phyloP scores from a whole-genome alignment of 2,797 vertebrate species.

The Pseudopleuronectes americanus region DNA sequence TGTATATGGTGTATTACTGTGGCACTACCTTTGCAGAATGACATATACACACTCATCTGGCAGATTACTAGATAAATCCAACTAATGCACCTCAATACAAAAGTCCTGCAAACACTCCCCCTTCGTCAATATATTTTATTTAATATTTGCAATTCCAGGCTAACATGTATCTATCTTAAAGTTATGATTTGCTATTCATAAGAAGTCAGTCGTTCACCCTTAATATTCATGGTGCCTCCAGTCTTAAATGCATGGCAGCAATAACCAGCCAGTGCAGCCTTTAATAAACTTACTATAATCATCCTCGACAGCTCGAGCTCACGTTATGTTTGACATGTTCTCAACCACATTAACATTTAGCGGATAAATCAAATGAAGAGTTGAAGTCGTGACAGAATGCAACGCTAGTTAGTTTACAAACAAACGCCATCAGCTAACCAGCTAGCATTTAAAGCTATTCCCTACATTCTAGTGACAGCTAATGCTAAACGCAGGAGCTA shows the following conservation, averaged over 20 bases:
- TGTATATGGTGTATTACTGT: too few relatives aligned
- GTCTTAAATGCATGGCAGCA: too few relatives aligned
- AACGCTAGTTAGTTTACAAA: constrained; percentile 14
- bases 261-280: too few relatives aligned
- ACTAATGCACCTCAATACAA: background rate
- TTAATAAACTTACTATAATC: background rate
- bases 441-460: constrained; percentile 8
- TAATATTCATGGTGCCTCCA: too few relatives aligned
- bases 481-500: background rate
- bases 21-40: too few relatives aligned
- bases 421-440: constrained; percentile 33
- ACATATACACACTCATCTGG: background rate
- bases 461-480: background rate
- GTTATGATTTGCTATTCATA: too few relatives aligned
- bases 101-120: background rate
- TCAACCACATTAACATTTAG: background rate
- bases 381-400: background rate
- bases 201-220: too few relatives aligned
- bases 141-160: too few relatives aligned
- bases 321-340: background rate
- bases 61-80: background rate
- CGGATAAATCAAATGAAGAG: background rate
- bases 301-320: background rate
- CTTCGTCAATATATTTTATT: too few relatives aligned
- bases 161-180: too few relatives aligned